These are phyloP conservation scores for Eurytoma adleriae DNA, from an alignment of 2,888 invertebrate species.

Conservation along the genomic window DNA sequence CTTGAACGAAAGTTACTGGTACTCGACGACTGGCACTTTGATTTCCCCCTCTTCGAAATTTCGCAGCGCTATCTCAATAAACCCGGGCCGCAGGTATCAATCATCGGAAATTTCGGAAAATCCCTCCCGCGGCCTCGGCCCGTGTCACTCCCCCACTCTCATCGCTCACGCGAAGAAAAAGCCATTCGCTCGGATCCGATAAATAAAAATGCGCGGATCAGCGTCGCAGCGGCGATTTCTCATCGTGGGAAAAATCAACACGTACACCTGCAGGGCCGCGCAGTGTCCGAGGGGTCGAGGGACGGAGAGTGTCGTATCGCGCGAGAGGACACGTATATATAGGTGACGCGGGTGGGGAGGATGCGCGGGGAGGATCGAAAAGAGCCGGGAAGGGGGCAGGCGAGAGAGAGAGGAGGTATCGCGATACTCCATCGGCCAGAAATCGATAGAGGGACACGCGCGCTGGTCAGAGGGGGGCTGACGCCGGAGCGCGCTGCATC, in stretches of 20 bases:
- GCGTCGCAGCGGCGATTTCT: neutral
- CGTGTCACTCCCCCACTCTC: neutral
- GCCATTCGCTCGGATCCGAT: conserved; percentile 23
- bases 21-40: no score
- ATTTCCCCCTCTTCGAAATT: neutral
- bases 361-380: conserved; percentile 28
- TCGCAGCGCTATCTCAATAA: neutral
- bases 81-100: neutral
- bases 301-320: neutral
- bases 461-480: conserved; percentile 58
- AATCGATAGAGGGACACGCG: conserved; percentile 68
- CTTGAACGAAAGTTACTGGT: no score
- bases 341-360: neutral
- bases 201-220: conserved; percentile 24
- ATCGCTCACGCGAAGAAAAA: neutral
- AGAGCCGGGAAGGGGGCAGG: conserved; percentile 19
- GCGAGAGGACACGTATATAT: neutral
- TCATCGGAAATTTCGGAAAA: neutral
- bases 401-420: conserved; percentile 59
- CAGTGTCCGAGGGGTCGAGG: neutral
- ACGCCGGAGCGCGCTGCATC: neutral
- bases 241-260: conserved; percentile 8
- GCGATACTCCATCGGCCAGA: conserved; percentile 69
- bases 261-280: neutral
- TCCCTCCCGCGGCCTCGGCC: neutral